Base-by-base conservation (phyloP, 2,888 invertebrate species). In the Drosophila colorata region DNA sequence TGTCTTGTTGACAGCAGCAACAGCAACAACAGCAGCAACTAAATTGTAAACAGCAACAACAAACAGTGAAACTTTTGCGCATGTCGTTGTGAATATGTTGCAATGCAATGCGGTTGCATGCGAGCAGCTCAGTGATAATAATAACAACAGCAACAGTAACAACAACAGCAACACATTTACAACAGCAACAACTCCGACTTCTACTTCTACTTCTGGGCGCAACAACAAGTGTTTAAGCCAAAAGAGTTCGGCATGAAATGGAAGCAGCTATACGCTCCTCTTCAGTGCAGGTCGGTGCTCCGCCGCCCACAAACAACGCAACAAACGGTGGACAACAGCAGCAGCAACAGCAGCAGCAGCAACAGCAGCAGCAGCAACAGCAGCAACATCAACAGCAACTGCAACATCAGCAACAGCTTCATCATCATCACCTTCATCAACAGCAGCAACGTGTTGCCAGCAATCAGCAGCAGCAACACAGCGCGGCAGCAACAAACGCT, bases 201-300 rank as follows among this genome's bases (percentile, higher is more conserved):
- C 69, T 46, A 47, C 67, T 44, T 38, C 58, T 18, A 58, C 58
- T 75, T 83, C 80, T 82, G 87, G 75, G 87, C 84, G 69, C 84
- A 87, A 83, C 87, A 83, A 83, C 84, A 83, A 81, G 87, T 87
- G 83, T 83, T 87, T 83, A 83, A 83, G 83, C 83, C 85, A 87
- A 89, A 89, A 88, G 82, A 91, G 90, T 92, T 92, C 92, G 92
- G 92, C 92, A 92, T 92, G 92, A 92, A 91, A 92, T 92, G 92
- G 92, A 92, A 92, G 92, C 92, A 92, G 92, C 92, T 90, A 92
- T 92, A 89, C 92, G 92, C 90, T 92, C 92, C 90, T 91, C 92
- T 90, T 91, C 92, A 92, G 92, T 92, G 90, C 92, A 92, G 92
- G 92, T 92, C 91, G 92, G 92, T 91, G 92, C 91, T 91, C 91